Conservation (phyloP, 2,888 invertebrate species). For the Hirtodrosophila histrioides region DNA sequence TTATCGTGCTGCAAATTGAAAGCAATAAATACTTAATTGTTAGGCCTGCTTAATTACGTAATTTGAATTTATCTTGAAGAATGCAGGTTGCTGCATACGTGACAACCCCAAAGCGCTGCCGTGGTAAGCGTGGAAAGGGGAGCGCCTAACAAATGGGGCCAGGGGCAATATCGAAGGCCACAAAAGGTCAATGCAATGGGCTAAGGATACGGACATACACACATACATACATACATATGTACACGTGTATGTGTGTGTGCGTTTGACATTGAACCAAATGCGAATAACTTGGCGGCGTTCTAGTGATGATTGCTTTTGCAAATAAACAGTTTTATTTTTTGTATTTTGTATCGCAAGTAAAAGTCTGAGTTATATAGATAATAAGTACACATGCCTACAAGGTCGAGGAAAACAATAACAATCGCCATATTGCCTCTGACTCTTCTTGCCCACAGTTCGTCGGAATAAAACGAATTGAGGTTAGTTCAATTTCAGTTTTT, state of each 20-base stretch:
- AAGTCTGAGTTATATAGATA: slow-evolving; percentile 26
- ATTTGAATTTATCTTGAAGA: slow-evolving; percentile 62
- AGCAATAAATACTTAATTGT: slow-evolving; percentile 77
- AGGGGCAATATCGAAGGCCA: slow-evolving; percentile 47
- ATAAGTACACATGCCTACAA: slow-evolving; percentile 42
- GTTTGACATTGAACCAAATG: slow-evolving; percentile 52
- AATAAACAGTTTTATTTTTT: slow-evolving; percentile 44
- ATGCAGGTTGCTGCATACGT: slow-evolving; percentile 25
- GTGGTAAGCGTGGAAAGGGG: background rate
- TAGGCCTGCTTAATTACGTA: slow-evolving; percentile 68
- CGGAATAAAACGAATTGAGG: slow-evolving; percentile 43
- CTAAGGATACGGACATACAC: slow-evolving; percentile 37
- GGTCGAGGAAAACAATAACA: slow-evolving; percentile 43
- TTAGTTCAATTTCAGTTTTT: slow-evolving; percentile 36
- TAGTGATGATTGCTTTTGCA: slow-evolving; percentile 55
- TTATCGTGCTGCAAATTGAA: slow-evolving; percentile 71
- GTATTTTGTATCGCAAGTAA: slow-evolving; percentile 18
- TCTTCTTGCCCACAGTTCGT: slow-evolving; percentile 10
- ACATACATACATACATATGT: slow-evolving; percentile 4
- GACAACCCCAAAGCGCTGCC: slow-evolving; percentile 2
- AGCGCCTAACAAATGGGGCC: slow-evolving; percentile 27
- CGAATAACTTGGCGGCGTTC: slow-evolving; percentile 49
- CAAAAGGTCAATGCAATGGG: slow-evolving; percentile 52
- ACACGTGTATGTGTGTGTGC: background rate
- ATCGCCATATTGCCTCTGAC: slow-evolving; percentile 12